Evolutionary conservation across 2,888 invertebrate species (phyloP).

Genomic region (Phortica magna): DNA sequence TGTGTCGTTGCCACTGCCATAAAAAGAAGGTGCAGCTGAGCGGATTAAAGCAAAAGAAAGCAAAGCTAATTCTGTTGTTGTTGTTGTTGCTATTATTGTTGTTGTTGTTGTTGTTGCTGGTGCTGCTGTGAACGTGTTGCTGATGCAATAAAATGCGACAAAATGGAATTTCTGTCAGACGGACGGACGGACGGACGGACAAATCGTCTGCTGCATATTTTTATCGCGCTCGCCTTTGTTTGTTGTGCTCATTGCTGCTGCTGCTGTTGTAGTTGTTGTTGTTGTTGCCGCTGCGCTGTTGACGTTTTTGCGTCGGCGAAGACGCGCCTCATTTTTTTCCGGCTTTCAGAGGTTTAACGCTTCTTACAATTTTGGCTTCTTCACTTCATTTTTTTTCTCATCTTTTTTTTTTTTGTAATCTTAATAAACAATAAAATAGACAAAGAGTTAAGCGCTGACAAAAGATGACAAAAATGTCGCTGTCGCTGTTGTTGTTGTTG

Average conservation of each 20-base stretch:
- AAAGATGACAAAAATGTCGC: neutral
- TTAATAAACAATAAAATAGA: neutral
- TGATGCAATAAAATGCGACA: slow-evolving; percentile 32
- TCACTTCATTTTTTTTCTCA: neutral
- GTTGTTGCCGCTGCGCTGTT: neutral
- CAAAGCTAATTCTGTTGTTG: slow-evolving; percentile 4
- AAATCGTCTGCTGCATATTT: slow-evolving; percentile 22
- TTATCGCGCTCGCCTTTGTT: slow-evolving; percentile 10
- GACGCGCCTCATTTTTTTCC: slow-evolving; percentile 26
- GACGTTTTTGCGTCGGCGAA: neutral
- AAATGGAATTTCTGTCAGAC: slow-evolving; percentile 16
- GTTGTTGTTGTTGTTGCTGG: neutral
- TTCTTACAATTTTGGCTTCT: slow-evolving; percentile 5
- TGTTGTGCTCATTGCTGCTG: neutral
- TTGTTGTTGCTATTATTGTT: slow-evolving; percentile 12
- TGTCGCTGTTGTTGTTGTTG: too few relatives aligned
- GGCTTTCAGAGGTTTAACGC: slow-evolving; percentile 1
- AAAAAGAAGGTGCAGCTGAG: slow-evolving; percentile 65
- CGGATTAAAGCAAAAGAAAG: slow-evolving; percentile 40
- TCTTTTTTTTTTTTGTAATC: neutral
- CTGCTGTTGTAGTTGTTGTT: neutral
- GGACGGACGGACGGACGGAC: neutral
- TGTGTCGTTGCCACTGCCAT: slow-evolving; percentile 34
- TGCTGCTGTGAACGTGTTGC: slow-evolving; percentile 20
- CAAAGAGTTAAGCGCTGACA: neutral